Evolutionary conservation across 2,888 invertebrate genomes (phyloP).

Genomic region (Parapristionchus giblindavisi): DNA sequence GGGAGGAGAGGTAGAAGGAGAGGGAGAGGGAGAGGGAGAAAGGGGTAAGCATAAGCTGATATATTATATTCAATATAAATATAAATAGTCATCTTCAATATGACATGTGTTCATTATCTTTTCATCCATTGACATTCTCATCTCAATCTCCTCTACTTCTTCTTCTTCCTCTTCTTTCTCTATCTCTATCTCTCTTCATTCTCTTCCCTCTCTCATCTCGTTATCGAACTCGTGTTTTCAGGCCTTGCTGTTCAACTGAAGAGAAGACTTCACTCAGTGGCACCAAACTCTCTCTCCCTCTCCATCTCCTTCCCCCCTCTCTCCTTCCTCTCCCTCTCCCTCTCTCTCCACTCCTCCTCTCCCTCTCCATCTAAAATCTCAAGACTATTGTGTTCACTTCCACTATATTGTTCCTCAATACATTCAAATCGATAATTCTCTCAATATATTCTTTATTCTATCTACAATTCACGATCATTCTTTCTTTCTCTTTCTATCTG

Average conservation of each 20-base stretch:
- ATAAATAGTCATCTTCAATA: no score
- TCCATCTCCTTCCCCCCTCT: neutral
- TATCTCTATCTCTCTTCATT: conserved; percentile 7
- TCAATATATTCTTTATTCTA: no score
- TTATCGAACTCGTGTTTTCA: conserved; percentile 25
- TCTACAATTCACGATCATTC: conserved; percentile 7
- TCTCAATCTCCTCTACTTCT: neutral
- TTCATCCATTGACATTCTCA: neutral
- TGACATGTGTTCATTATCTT: no score
- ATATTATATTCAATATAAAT: neutral
- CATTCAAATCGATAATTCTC: no score
- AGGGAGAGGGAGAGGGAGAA: conserved; percentile 37
- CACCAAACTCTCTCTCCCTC: no score
- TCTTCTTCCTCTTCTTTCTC: conserved; percentile 9
- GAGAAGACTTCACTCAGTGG: neutral
- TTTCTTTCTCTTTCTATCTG: neutral
- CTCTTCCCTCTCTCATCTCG: conserved; percentile 18
- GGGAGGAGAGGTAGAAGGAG: conserved; percentile 35
- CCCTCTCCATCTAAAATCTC: conserved; percentile 20
- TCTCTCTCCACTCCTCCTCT: no score
- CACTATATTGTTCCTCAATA: no score
- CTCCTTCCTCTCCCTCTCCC: neutral
- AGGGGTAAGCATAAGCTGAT: conserved; percentile 35
- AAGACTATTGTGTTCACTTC: conserved; percentile 1
- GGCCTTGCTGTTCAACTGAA: neutral